These are phyloP conservation scores for Hypocryptadius cinnamomeus DNA, from an alignment of 2,113 vertebrate genomes.

Conservation along the genomic window DNA sequence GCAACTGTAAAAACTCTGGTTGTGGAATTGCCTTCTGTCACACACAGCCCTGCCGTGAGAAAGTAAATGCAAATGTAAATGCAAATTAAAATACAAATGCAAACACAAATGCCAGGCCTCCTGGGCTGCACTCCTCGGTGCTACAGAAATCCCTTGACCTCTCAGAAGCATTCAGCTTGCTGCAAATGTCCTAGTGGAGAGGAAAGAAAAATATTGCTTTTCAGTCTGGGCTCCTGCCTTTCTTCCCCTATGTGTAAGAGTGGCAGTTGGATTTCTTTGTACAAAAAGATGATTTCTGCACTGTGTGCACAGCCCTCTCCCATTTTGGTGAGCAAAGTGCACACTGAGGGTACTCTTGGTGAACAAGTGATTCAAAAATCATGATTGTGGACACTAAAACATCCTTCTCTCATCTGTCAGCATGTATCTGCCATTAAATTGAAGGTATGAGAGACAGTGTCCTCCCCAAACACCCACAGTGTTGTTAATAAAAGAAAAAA, in stretches of 20 bases:
- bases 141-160: not conserved
- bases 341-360: not conserved
- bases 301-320: not conserved
- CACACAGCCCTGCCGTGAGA: not conserved
- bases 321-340: not conserved
- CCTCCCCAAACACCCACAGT: not conserved
- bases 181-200: not conserved
- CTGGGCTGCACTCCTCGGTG: not conserved
- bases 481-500: not conserved
- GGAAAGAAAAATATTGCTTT: not conserved
- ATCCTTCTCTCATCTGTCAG: not conserved
- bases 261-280: not conserved
- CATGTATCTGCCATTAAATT: not conserved
- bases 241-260: not conserved
- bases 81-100: slow-evolving; percentile 26
- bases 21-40: not conserved
- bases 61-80: slow-evolving; percentile 9
- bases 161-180: not conserved
- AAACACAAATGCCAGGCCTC: not conserved
- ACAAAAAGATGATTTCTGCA: not conserved
- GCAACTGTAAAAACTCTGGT: not conserved
- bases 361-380: not conserved
- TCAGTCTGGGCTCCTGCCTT: not conserved
- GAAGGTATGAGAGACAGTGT: not conserved
- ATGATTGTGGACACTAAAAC: not conserved